Conservation (phyloP, 2,888 invertebrate genomes). For the Prenolepis imparis region DNA sequence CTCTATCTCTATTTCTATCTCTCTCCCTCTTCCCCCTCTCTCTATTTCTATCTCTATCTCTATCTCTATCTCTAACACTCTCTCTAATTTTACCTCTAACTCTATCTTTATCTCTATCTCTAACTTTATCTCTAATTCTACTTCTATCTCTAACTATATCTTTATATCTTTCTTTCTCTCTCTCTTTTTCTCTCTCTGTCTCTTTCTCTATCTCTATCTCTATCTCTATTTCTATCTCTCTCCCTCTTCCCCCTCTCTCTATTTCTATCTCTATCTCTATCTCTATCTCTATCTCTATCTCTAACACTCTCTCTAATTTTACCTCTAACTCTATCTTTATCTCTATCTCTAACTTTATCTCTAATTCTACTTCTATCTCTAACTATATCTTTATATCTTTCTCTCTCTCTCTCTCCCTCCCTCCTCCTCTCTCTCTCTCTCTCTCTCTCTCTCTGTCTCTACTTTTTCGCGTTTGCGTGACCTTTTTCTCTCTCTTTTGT, state of each 20-base stretch:
- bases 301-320: too few relatives aligned
- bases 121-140: not conserved
- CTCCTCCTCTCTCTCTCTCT: slow-evolving; percentile 9
- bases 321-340: too few relatives aligned
- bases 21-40: too few relatives aligned
- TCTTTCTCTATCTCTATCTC: slow-evolving; percentile 13
- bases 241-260: too few relatives aligned
- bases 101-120: slow-evolving; percentile 10
- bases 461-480: slow-evolving; percentile 4
- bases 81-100: too few relatives aligned
- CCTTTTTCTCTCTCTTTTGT: slow-evolving; percentile 19
- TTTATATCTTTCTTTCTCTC: not conserved
- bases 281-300: too few relatives aligned
- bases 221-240: too few relatives aligned
- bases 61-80: too few relatives aligned
- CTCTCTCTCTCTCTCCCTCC: not conserved
- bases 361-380: slow-evolving; percentile 12
- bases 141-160: not conserved
- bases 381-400: too few relatives aligned
- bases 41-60: too few relatives aligned
- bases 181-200: slow-evolving; percentile 18
- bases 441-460: slow-evolving; percentile 13
- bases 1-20: too few relatives aligned
- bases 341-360: not conserved
- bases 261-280: too few relatives aligned